Evolutionary conservation across 2,888 invertebrate species (phyloP).

Genomic region (Aleiodes alternator): DNA sequence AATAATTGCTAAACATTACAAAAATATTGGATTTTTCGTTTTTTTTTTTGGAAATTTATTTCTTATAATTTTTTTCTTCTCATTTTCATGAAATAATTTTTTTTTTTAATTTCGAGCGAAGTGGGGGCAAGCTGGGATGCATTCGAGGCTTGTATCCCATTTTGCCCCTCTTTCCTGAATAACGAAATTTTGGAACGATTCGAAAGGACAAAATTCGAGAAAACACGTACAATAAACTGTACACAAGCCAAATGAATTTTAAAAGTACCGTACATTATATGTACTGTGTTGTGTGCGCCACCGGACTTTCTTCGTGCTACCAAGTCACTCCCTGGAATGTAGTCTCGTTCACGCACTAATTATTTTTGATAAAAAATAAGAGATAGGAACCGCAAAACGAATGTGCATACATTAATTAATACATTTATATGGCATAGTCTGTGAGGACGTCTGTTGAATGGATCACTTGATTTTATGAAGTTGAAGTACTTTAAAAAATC

Average conservation of each 20-base stretch:
- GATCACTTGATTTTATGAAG: slow-evolving; percentile 12
- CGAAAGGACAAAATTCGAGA: too few relatives aligned
- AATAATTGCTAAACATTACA: too few relatives aligned
- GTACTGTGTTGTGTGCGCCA: slow-evolving; percentile 22
- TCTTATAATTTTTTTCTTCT: too few relatives aligned
- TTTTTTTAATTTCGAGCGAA: too few relatives aligned
- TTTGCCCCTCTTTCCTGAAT: too few relatives aligned
- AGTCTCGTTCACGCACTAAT: slow-evolving; percentile 64
- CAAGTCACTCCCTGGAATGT: slow-evolving; percentile 58
- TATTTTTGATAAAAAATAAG: slow-evolving; percentile 61
- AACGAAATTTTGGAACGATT: too few relatives aligned
- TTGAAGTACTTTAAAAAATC: background rate
- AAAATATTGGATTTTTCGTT: too few relatives aligned
- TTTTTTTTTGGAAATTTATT: too few relatives aligned
- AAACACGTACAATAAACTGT: too few relatives aligned
- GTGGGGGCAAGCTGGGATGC: too few relatives aligned
- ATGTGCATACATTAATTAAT: slow-evolving; percentile 33
- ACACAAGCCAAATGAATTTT: slow-evolving; percentile 16
- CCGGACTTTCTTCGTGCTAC: slow-evolving; percentile 42
- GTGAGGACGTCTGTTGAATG: slow-evolving; percentile 6
- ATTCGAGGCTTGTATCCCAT: too few relatives aligned
- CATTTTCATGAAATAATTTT: too few relatives aligned
- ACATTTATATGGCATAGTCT: slow-evolving; percentile 17
- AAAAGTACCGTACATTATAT: slow-evolving; percentile 36
- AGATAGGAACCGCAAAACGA: slow-evolving; percentile 50